Evolutionary conservation across 2,113 vertebrate genomes (phyloP).

Genomic region (Alouatta palliata): DNA sequence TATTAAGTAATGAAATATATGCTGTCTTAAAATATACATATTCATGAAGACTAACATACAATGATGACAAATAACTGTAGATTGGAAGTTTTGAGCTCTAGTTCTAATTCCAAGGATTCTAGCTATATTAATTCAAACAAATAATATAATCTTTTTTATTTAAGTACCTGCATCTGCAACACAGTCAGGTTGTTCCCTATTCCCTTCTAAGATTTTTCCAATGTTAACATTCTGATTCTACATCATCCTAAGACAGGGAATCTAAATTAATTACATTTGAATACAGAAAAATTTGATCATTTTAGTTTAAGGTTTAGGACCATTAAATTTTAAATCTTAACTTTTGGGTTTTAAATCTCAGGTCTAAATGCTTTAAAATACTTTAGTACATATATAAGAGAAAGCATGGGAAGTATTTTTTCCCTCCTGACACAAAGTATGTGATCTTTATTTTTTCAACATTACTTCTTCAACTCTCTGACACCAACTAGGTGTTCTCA

Average conservation of each 20-base stretch:
- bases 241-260: background rate
- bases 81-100: background rate
- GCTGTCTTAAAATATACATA: background rate
- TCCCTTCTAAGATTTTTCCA: background rate
- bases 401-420: background rate
- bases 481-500: background rate
- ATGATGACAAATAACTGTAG: background rate
- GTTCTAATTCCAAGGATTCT: slow-evolving; percentile 21
- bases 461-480: background rate
- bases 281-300: background rate
- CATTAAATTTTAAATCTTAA: slow-evolving; percentile 3
- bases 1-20: background rate
- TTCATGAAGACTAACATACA: background rate
- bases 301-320: slow-evolving; percentile 2
- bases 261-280: slow-evolving; percentile 6
- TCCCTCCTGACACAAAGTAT: background rate
- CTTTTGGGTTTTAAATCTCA: background rate
- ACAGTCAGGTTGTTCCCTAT: background rate
- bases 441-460: background rate
- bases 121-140: slow-evolving; percentile 17
- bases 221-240: background rate
- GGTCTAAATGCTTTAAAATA: background rate
- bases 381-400: background rate
- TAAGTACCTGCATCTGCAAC: background rate
- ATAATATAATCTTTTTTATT: background rate